Conservation (phyloP, 2,113 vertebrate species). For the Shinisaurus crocodilurus region DNA sequence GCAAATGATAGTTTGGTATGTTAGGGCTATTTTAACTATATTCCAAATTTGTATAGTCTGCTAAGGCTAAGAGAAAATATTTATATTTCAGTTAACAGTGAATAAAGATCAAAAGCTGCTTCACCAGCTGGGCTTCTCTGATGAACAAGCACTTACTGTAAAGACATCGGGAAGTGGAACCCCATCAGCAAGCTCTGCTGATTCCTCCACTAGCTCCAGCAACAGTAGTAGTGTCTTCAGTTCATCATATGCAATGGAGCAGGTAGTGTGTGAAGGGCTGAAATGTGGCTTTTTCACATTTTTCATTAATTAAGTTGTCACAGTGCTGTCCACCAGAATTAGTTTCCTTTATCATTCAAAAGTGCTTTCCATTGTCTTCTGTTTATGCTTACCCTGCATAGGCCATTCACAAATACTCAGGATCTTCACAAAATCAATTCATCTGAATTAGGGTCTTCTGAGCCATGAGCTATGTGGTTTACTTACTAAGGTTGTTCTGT, state of each 20-base stretch:
- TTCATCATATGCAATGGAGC: constrained; percentile 95
- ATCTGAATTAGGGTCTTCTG: neutral
- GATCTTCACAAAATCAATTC: neutral
- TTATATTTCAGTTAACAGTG: constrained; percentile 89
- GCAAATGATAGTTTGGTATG: constrained; percentile 97
- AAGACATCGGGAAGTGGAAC: constrained; percentile 96
- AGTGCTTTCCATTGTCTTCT: neutral
- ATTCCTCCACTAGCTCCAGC: constrained; percentile 90
- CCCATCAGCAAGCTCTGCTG: constrained; percentile 92
- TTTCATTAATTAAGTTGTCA: neutral
- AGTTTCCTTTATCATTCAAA: neutral
- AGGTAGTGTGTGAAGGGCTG: constrained; percentile 75
- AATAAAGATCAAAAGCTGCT: constrained; percentile 98
- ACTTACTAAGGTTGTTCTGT: neutral
- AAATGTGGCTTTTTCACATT: neutral
- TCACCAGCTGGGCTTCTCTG: constrained; percentile 95
- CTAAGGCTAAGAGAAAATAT: constrained; percentile 49
- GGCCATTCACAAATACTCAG: neutral
- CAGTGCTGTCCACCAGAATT: neutral
- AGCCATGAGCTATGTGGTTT: neutral
- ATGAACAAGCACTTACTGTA: constrained; percentile 94
- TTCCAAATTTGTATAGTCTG: neutral
- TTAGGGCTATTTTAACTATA: constrained; percentile 39
- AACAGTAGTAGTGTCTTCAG: constrained; percentile 89
- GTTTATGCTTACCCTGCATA: neutral